Percentiles rank a stretch among this genome's conserved stretches.
Evolutionary conservation across 2,113 vertebrate species (phyloP).

Genomic region (Regulus satrapa): DNA sequence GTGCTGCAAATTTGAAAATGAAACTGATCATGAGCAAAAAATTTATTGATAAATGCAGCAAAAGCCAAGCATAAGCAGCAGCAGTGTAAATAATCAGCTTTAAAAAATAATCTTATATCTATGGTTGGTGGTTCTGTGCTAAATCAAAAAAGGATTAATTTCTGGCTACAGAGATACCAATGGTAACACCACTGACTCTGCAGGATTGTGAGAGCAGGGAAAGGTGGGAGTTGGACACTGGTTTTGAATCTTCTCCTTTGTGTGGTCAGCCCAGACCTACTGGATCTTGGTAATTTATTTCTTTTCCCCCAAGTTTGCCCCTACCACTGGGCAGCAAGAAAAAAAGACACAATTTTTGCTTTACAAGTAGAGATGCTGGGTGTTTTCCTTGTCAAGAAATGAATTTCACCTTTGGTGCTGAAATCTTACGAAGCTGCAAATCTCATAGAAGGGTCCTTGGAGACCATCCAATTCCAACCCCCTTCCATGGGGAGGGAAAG

Average conservation of each 20-base stretch:
- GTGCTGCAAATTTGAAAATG: background rate
- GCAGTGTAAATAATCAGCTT: background rate
- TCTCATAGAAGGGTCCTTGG: background rate
- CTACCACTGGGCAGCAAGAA: background rate
- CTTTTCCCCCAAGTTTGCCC: accelerated
- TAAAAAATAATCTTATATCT: background rate
- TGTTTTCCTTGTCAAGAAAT: background rate
- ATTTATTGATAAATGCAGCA: background rate
- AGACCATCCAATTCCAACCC: background rate
- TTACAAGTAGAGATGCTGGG: accelerated
- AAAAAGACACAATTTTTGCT: background rate
- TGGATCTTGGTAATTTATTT: background rate
- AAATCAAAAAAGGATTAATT: background rate
- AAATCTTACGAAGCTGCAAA: background rate
- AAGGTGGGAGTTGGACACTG: background rate
- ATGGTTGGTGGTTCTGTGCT: background rate
- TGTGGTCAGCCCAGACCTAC: background rate
- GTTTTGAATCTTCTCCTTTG: background rate
- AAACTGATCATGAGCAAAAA: background rate
- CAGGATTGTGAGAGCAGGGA: background rate
- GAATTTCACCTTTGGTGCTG: background rate
- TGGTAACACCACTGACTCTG: background rate
- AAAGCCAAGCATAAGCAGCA: background rate
- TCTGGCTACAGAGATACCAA: background rate
- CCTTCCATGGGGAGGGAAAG: background rate